Conservation (phyloP, 2,888 invertebrate species). For the Drosophila sordidula region DNA sequence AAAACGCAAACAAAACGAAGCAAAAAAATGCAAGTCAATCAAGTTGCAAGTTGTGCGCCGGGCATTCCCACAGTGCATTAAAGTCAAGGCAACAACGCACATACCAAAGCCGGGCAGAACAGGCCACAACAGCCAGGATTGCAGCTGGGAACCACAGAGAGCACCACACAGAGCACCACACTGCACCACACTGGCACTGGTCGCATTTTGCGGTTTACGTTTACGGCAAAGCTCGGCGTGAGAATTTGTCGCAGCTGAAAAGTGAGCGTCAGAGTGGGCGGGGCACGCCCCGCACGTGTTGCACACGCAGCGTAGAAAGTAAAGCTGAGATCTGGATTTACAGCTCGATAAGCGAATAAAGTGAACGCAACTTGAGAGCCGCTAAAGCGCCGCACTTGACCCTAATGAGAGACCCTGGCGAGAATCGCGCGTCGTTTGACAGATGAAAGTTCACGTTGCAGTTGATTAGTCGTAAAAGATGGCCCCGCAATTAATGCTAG, state of each 20-base stretch:
- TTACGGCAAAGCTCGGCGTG: conserved; percentile 50
- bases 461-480: conserved; percentile 49
- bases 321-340: conserved; percentile 30
- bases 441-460: conserved; percentile 59
- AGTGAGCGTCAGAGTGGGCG: neutral
- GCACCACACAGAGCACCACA: conserved; percentile 3
- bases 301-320: conserved; percentile 37
- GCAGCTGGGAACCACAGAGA: conserved; percentile 41
- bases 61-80: conserved; percentile 73
- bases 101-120: conserved; percentile 22
- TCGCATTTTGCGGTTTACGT: conserved; percentile 68
- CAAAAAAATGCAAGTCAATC: conserved; percentile 68
- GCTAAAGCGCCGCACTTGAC: conserved; percentile 36
- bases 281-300: conserved; percentile 52
- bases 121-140: conserved; percentile 36
- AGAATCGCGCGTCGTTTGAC: conserved; percentile 38
- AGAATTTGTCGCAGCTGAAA: conserved; percentile 43
- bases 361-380: conserved; percentile 19
- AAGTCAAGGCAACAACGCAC: conserved; percentile 51
- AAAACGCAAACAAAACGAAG: neutral
- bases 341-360: conserved; percentile 33
- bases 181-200: conserved; percentile 7
- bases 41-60: conserved; percentile 65
- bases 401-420: conserved; percentile 49
- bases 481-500: conserved; percentile 22